These are phyloP conservation scores for Terrapene triunguis DNA, from an alignment of 2,113 vertebrate genomes.

Conservation along the genomic window DNA sequence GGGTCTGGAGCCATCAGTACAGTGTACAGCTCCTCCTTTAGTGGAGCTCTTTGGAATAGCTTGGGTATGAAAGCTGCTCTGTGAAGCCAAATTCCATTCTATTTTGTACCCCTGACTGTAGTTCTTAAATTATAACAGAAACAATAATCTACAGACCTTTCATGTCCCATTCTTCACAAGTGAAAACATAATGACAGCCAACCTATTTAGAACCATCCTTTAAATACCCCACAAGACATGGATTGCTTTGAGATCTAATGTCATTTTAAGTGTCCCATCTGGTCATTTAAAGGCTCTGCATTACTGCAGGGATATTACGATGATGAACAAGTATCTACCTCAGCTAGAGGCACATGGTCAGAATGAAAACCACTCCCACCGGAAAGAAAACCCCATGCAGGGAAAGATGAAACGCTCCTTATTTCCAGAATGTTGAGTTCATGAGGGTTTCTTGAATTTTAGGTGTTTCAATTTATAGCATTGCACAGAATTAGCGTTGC, in stretches of 20 bases:
- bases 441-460: neutral
- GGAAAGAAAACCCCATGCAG: neutral
- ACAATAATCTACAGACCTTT: neutral
- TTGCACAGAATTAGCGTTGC: neutral
- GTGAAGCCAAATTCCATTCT: neutral
- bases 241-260: constrained; percentile 72
- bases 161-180: neutral
- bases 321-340: constrained; percentile 69
- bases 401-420: neutral
- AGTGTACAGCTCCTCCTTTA: neutral
- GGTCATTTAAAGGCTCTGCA: constrained; percentile 71
- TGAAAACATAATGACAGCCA: neutral
- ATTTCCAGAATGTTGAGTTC: neutral
- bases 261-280: constrained; percentile 71
- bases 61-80: neutral
- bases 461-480: neutral
- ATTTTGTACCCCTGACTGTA: neutral
- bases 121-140: neutral
- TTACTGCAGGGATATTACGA: constrained; percentile 64
- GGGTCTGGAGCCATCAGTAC: neutral
- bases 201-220: neutral
- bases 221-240: constrained; percentile 62
- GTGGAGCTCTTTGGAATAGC: neutral
- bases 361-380: neutral
- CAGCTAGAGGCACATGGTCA: neutral